These are phyloP conservation scores for Micropterix aruncella DNA, from an alignment of 2,888 invertebrate species.

Conservation along the genomic window DNA sequence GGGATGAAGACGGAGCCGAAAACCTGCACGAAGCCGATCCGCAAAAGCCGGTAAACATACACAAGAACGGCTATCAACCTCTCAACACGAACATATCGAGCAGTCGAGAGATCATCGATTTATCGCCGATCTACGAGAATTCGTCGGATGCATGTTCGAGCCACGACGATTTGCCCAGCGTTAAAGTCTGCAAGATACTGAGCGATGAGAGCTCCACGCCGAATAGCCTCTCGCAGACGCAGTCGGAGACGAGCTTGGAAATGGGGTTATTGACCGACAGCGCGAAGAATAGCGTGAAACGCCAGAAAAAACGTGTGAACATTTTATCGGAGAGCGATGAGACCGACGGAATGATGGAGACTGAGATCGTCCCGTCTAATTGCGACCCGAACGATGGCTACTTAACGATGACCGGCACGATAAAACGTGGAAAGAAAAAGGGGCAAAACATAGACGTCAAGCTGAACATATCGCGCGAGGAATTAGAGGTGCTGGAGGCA, in stretches of 20 bases:
- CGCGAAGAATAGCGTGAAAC: conserved; percentile 31
- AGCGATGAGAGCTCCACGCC: conserved; percentile 20
- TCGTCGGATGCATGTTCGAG: conserved; percentile 38
- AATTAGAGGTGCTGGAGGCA: conserved; percentile 53
- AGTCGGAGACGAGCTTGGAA: conserved; percentile 36
- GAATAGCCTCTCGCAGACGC: conserved; percentile 32
- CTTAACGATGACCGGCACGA: conserved; percentile 58
- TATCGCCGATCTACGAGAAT: conserved; percentile 37
- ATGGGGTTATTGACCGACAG: conserved; percentile 32
- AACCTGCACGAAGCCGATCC: conserved; percentile 16
- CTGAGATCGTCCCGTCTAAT: conserved; percentile 15
- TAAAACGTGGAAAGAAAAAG: conserved; percentile 56
- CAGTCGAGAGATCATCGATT: conserved; percentile 31
- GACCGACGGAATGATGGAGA: conserved; percentile 22
- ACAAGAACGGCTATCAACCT: conserved; percentile 31
- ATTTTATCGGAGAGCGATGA: conserved; percentile 38
- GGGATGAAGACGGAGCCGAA: conserved; percentile 34
- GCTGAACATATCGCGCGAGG: conserved; percentile 56
- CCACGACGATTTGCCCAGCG: conserved; percentile 25
- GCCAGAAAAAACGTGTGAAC: conserved; percentile 44
- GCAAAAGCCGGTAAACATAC: conserved; percentile 17
- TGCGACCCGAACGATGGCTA: conserved; percentile 39
- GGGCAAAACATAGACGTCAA: conserved; percentile 59
- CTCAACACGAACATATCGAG: conserved; percentile 15
- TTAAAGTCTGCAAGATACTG: conserved; percentile 6